Base-by-base conservation (phyloP, 2,888 invertebrate species). In the Leptopilina drosophilae region DNA sequence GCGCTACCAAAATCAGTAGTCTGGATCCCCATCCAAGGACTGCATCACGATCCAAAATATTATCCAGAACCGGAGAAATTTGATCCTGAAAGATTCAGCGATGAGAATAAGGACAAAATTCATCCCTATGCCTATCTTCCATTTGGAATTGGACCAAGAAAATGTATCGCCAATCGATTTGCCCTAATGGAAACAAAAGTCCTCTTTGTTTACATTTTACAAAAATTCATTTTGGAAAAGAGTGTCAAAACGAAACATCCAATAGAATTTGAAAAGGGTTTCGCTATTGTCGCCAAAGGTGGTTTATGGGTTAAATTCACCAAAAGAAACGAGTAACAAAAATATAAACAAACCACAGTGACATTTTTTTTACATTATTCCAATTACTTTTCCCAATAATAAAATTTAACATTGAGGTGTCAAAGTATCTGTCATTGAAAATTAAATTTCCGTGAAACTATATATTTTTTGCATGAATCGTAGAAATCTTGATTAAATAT, bases 151-250 rank as follows among this genome's bases (percentile, higher is more conserved):
- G 84, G 93, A 14, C 93, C 93, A 0, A 89, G 92, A 87, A 86
- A 85, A 15, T 93, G 93, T 80, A 90, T 93, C 82, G 93, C 93
- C 0, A 92, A 92, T 78, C 85, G 92, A 67, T 93, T 92, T 1
- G 89, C 91, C 65, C 90, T 90, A 75, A 91, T 91, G 82, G 88
- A 89, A 1, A 92, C 92, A 0, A 92, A 76, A 64, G 0, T 62
- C 7, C 20, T 62, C 6, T 20, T 62, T 9, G 62, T 62, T 62
- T 20, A 62, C 8, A 62, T 62, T 62, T 62, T 62, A 7, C 20
- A 62, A 9, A 62, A 62, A 3, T 62, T 62, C n/a, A 15, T 62
- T 8, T 15, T 62, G 20, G 62, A 62, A 62, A 62, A 20, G 7
- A 62, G 7, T 62, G 62, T 7, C 2, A 62, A 62, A 15, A 62